Conservation (phyloP, 2,888 invertebrate species). For the Rhingia campestris region DNA sequence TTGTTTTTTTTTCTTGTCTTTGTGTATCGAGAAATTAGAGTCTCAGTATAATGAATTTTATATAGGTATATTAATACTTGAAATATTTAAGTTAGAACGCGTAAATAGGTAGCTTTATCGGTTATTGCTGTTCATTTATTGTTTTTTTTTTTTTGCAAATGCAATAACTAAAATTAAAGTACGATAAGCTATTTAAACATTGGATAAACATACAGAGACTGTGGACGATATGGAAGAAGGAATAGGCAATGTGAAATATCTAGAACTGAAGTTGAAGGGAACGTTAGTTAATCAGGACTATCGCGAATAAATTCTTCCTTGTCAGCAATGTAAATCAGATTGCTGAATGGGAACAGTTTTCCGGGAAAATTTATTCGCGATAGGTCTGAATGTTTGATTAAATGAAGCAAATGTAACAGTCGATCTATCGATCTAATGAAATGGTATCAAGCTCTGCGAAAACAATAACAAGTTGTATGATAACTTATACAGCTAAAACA, state of each 20-base stretch:
- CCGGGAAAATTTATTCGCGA: no score
- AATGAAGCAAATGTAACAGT: no score
- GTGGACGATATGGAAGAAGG: not conserved
- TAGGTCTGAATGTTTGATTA: no score
- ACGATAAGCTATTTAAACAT: not conserved
- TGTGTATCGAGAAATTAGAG: constrained; percentile 37
- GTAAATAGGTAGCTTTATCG: constrained; percentile 20
- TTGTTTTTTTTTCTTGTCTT: not conserved
- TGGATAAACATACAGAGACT: not conserved
- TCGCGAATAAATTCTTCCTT: no score
- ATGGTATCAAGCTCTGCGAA: no score
- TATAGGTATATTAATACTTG: not conserved
- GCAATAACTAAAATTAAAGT: constrained; percentile 3
- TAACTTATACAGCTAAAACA: no score
- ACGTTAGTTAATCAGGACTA: no score
- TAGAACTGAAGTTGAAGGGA: not conserved
- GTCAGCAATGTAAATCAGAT: no score
- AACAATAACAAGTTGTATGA: no score
- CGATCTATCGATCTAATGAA: no score
- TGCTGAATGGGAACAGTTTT: no score
- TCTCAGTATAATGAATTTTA: constrained; percentile 8
- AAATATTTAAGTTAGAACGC: constrained; percentile 36
- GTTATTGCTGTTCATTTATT: constrained; percentile 10
- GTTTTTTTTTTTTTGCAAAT: constrained; percentile 3
- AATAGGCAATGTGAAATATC: not conserved